Base-by-base conservation (phyloP, 2,797 vertebrate genomes). In the Liparis tanakae region DNA sequence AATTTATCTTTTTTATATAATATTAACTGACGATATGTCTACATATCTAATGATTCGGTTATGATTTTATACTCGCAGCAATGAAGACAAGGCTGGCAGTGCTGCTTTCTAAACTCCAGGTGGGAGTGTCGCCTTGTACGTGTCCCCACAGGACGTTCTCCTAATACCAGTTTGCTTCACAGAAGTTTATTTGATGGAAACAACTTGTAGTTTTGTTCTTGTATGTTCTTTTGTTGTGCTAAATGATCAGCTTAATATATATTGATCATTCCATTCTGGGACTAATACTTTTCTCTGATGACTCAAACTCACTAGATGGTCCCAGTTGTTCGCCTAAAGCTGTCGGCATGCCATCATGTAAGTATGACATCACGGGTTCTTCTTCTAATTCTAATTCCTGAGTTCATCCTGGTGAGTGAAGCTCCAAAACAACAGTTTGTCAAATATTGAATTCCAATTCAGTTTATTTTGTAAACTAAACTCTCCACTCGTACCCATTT, bases 91-190 rank as follows among this genome's bases (percentile, higher is more conserved):
- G 5, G 1, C 13, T 36, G 5, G 3, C 2, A 44, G 30, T n/a
- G 53, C n/a, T 13, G 30, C 43, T 43, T 70, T 76, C 8, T 39
- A 34, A 60, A 76, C 83, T 70, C 76, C 65, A 87, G 87, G 65
- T 81, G 85, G 85, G 3, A 67, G 76, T 86, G 74, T 87, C 84
- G 78, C 48, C 60, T 74, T 59, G 10, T 20, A 17, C 75, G 77
- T 70, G 15, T 17, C 14, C 22, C 55, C 18, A 17, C 10, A 7
- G 4, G 18, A 4, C 41, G 10, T 8, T 41, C 14, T 65, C 13
- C 7, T 9, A 53, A 6, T 12, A 14, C 9, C 14, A 58, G 15
- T 59, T 54, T 71, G 25, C 25, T 30, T 30, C 25, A 30, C 25
- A 30, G 25, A 30, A 30, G 25, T 30, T 30, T 30, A 30, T 30